Evolutionary conservation across 2,797 vertebrate genomes (phyloP), one percentile per base, ranked within the genome.

Genomic region (Hoplostethus atlanticus): DNA sequence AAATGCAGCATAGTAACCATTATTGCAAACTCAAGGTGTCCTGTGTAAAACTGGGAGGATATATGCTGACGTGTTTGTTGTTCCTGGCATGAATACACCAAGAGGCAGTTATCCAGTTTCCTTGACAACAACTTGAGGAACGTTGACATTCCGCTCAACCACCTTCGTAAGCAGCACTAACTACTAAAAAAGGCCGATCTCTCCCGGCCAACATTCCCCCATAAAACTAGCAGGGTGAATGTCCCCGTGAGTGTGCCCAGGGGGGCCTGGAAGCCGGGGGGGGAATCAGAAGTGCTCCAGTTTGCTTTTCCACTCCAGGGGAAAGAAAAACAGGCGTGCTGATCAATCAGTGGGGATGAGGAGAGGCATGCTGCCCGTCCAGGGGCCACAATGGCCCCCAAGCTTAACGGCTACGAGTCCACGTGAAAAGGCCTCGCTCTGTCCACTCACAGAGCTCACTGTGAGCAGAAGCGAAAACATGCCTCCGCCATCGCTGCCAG

Each of bases 281-380:
- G 73, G 83, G 73, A 84, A 89, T 84, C 81, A 79, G 84, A 85
- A 84, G 80, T 62, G 75, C 60, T 77, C 87, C 69, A 84, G 85
- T 92, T 91, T 87, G 85, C 76, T 85, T 92, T 93, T 91, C 80
- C 85, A 91, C 84, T 86, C 76, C 76, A 79, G 79, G 78, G 86
- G 84, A 90, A 89, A 91, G 89, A 88, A 90, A 91, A 91, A 89
- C 85, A 92, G 65, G 25, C 55, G 3, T 25, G 78, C 76, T 79
- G 90, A 91, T 92, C 88, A 84, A 86, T 92, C 88, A 78, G 73
- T 28, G 73, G 79, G 86, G 89, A 89, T 89, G 76, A 91, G 77
- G 79, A 70, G 89, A 87, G 87, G 85, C 90, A 88, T 64, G 83
- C 90, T 79, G 89, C 87, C 89, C 13, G 59, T 8, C 15, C 71